Conservation (phyloP, 2,888 invertebrate genomes). For the Lymantria dispar region DNA sequence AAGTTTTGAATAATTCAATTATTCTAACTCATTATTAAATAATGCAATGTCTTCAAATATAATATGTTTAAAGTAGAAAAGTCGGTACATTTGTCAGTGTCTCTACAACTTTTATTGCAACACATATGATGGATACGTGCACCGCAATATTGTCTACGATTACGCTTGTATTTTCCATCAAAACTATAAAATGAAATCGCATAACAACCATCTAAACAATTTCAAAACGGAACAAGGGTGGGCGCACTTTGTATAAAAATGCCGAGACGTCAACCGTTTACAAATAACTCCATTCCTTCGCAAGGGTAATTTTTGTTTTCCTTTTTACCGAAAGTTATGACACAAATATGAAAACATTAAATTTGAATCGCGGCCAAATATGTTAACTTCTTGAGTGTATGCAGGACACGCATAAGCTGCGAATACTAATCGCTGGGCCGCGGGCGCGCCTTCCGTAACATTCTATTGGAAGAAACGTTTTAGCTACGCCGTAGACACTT, state of each 20-base stretch:
- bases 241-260: slow-evolving; percentile 73
- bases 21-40: slow-evolving; percentile 50
- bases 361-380: slow-evolving; percentile 77
- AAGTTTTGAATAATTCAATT: slow-evolving; percentile 39
- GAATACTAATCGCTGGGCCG: slow-evolving; percentile 61
- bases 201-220: slow-evolving; percentile 69
- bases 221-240: slow-evolving; percentile 65
- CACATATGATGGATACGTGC: slow-evolving; percentile 62
- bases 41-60: slow-evolving; percentile 56
- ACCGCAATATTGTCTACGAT: slow-evolving; percentile 56
- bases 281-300: slow-evolving; percentile 71
- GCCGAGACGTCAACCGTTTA: slow-evolving; percentile 74
- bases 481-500: slow-evolving; percentile 64
- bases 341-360: slow-evolving; percentile 77
- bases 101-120: slow-evolving; percentile 74
- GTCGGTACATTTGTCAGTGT: slow-evolving; percentile 74
- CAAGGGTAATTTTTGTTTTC: slow-evolving; percentile 70
- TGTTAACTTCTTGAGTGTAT: slow-evolving; percentile 67
- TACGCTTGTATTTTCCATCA: slow-evolving; percentile 44
- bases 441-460: slow-evolving; percentile 31
- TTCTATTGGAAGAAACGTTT: slow-evolving; percentile 22
- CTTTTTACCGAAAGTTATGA: slow-evolving; percentile 71
- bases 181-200: slow-evolving; percentile 63
- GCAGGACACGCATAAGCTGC: slow-evolving; percentile 52
- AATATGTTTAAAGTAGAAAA: slow-evolving; percentile 51